Conservation (phyloP, 2,113 vertebrate species). For the Platysteira castanea region DNA sequence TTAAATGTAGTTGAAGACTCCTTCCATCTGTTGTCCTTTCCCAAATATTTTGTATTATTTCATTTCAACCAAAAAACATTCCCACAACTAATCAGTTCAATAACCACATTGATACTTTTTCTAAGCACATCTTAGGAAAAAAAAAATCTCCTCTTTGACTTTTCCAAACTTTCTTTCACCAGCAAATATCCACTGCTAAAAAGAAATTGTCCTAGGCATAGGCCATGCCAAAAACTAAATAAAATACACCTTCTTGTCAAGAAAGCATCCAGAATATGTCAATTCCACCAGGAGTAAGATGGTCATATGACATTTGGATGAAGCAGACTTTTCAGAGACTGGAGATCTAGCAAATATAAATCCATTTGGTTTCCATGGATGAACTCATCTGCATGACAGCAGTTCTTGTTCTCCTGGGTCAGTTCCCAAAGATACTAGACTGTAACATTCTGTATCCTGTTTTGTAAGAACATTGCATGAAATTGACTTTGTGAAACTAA, state of each 20-base stretch:
- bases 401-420: neutral
- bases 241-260: neutral
- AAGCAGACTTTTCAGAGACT: neutral
- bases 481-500: neutral
- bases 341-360: neutral
- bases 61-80: neutral
- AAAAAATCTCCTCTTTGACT: neutral
- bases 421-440: neutral
- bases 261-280: neutral
- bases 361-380: neutral
- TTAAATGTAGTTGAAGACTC: neutral
- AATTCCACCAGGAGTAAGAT: neutral
- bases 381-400: neutral
- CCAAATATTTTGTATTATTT: neutral
- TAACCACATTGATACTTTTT: neutral
- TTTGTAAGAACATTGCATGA: neutral
- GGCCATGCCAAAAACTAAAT: neutral
- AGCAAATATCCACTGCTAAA: neutral
- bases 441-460: neutral
- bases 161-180: neutral
- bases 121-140: neutral
- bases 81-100: neutral
- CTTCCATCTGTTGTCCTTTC: neutral
- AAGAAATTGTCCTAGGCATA: neutral
- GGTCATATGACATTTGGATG: neutral